phyloP scores from a whole-genome alignment of 2,113 vertebrate genomes.

The Kobus ellipsiprymnus region DNA sequence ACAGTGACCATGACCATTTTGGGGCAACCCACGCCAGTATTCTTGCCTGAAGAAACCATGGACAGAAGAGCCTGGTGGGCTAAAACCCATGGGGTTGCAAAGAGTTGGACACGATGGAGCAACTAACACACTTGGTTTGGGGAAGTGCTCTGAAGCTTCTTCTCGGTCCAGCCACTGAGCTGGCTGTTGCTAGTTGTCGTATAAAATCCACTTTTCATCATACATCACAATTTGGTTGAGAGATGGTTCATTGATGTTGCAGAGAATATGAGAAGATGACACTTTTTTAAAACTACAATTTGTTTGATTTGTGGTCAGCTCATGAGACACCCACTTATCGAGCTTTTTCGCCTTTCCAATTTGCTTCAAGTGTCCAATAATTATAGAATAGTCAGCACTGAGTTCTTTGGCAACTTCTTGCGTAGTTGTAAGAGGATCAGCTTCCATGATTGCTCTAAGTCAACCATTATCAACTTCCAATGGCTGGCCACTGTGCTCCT shows the following conservation, averaged over 20 bases:
- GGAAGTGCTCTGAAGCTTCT: not conserved
- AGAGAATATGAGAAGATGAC: not conserved
- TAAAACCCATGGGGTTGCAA: not conserved
- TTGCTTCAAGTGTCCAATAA: not conserved
- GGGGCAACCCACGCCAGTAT: not conserved
- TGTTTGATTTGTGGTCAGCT: not conserved
- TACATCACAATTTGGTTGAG: not conserved
- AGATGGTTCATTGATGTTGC: not conserved
- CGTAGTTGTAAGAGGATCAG: not conserved
- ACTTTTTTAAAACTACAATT: not conserved
- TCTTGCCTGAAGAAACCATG: not conserved
- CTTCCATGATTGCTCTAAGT: not conserved
- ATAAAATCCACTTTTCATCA: not conserved
- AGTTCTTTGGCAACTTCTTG: not conserved
- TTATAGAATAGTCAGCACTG: not conserved
- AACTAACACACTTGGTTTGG: not conserved
- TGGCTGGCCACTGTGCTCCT: not conserved
- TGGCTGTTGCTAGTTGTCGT: accelerated
- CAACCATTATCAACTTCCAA: not conserved
- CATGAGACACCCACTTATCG: not conserved
- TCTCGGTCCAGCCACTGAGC: not conserved
- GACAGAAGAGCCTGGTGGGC: not conserved
- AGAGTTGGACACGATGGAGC: not conserved
- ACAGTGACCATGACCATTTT: not conserved
- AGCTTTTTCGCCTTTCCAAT: not conserved